Conservation (phyloP, 1,140 invertebrate genomes). For the Temnothorax nylanderi region DNA sequence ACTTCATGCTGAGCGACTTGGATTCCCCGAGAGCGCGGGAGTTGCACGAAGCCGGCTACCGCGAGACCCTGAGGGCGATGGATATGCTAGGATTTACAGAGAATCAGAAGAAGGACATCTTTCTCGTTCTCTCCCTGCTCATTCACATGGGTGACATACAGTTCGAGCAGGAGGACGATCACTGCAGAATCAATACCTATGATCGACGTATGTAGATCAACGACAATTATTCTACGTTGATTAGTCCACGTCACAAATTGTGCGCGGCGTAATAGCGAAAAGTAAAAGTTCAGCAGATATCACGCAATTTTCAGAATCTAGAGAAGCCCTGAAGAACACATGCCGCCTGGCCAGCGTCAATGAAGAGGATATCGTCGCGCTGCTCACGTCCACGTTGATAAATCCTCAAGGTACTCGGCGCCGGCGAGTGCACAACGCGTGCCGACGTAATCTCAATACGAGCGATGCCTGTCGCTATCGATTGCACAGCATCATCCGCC, state of each 20-base stretch:
- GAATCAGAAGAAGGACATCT: constrained; percentile 83
- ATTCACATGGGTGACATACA: constrained; percentile 85
- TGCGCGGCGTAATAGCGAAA: neutral
- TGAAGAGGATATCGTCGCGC: constrained; percentile 16
- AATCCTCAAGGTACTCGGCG: constrained; percentile 40
- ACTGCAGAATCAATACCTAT: constrained; percentile 79
- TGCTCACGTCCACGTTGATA: constrained; percentile 61
- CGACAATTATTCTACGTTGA: neutral
- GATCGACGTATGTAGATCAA: constrained; percentile 70
- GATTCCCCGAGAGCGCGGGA: constrained; percentile 27
- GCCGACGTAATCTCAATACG: constrained; percentile 70
- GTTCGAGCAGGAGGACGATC: constrained; percentile 74
- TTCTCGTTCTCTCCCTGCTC: constrained; percentile 86
- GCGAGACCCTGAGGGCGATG: constrained; percentile 76
- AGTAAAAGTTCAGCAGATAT: neutral
- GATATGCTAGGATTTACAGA: constrained; percentile 76
- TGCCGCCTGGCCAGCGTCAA: constrained; percentile 35
- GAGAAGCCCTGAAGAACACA: constrained; percentile 46
- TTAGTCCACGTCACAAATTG: neutral
- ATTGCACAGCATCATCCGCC: constrained; percentile 76
- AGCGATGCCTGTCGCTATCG: constrained; percentile 75
- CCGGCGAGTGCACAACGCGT: constrained; percentile 2
- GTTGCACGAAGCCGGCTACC: constrained; percentile 79
- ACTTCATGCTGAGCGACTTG: constrained; percentile 64
- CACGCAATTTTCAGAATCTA: constrained; percentile 50